These are phyloP conservation scores for Fistularia commersonii DNA, from an alignment of 2,797 vertebrate species.

Conservation along the genomic window DNA sequence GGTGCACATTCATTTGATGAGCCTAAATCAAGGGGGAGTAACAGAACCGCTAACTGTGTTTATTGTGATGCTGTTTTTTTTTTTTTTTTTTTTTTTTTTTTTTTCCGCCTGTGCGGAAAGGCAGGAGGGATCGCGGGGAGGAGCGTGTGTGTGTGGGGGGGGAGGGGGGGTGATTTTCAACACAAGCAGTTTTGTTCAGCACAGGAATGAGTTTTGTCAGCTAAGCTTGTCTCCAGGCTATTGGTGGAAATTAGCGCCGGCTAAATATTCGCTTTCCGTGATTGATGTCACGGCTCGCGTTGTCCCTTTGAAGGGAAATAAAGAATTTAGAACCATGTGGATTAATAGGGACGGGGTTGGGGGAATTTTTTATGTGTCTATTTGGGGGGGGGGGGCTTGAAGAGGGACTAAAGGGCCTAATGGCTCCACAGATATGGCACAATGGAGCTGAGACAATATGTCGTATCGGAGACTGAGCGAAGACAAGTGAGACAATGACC, in stretches of 20 bases:
- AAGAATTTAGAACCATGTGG: slow-evolving; percentile 75
- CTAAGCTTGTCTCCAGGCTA: slow-evolving; percentile 81
- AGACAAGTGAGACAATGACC: slow-evolving; percentile 59
- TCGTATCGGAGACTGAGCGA: slow-evolving; percentile 50
- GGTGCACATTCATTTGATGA: slow-evolving; percentile 77
- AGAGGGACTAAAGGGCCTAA: slow-evolving; percentile 63
- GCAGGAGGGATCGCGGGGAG: slow-evolving; percentile 63
- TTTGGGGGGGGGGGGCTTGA: slow-evolving; percentile 59
- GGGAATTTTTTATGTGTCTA: slow-evolving; percentile 60
- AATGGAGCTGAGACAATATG: slow-evolving; percentile 52
- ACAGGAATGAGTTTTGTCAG: slow-evolving; percentile 81
- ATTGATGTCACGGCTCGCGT: slow-evolving; percentile 79
- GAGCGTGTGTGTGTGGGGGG: not conserved
- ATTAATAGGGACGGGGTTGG: slow-evolving; percentile 74
- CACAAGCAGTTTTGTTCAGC: slow-evolving; percentile 75
- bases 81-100: too few species aligned
- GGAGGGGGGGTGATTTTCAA: slow-evolving; percentile 63
- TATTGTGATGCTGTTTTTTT: slow-evolving; percentile 74
- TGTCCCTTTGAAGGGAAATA: slow-evolving; percentile 81
- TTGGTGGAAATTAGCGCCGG: slow-evolving; percentile 79
- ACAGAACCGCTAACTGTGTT: slow-evolving; percentile 75
- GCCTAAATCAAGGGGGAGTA: slow-evolving; percentile 71
- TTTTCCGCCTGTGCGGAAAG: slow-evolving; percentile 59
- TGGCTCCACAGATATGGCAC: slow-evolving; percentile 64
- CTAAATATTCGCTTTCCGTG: slow-evolving; percentile 81